These are phyloP conservation scores for Subanguina moxae DNA, from an alignment of 1,140 invertebrate genomes.

Conservation along the genomic window DNA sequence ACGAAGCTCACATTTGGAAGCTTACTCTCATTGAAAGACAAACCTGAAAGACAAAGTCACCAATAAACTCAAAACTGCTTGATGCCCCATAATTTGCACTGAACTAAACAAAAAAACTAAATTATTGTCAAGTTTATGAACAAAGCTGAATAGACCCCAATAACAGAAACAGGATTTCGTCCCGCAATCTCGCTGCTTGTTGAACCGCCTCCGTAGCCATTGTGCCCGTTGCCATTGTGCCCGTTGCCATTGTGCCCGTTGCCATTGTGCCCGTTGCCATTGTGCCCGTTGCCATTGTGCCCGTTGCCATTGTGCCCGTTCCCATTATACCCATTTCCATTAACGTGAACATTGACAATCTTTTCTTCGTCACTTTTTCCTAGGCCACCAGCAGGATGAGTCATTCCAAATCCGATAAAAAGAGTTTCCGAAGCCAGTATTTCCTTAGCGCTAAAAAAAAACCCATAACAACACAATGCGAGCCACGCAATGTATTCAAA, in stretches of 20 bases:
- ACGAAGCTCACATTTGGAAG: background rate
- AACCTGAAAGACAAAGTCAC: constrained; percentile 21
- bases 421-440: constrained; percentile 12
- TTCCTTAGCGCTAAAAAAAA: background rate
- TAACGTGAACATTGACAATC: background rate
- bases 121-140: background rate
- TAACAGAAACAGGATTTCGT: constrained; percentile 15
- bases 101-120: background rate
- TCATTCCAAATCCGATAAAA: constrained; percentile 19
- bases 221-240: background rate
- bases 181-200: background rate
- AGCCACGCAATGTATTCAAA: background rate
- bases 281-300: background rate
- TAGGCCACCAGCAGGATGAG: constrained; percentile 24
- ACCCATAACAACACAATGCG: background rate
- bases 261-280: background rate
- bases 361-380: constrained; percentile 12
- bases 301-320: constrained; percentile 12
- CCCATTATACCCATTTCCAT: constrained; percentile 1
- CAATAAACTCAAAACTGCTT: constrained; percentile 20
- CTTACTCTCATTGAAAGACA: background rate
- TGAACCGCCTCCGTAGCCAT: background rate
- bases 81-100: constrained; percentile 17
- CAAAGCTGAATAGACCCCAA: constrained; percentile 3
- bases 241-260: constrained; percentile 12